phyloP scores from a whole-genome alignment of 2,113 vertebrate genomes.

The Pelmatolapia mariae region DNA sequence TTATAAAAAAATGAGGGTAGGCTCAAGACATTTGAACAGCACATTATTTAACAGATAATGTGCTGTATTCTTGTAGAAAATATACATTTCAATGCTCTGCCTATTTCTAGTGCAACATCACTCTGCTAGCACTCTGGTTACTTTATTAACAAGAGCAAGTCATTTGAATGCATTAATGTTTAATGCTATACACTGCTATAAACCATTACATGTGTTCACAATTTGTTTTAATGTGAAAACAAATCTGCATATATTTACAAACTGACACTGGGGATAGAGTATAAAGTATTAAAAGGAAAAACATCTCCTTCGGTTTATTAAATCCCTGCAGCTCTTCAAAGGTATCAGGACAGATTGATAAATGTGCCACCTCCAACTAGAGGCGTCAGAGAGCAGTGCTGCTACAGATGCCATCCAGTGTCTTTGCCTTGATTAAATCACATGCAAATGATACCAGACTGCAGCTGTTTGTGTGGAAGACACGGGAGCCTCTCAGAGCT shows the following conservation, averaged over 20 bases:
- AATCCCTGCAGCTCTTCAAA: background rate
- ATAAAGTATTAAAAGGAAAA: background rate
- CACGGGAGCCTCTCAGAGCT: background rate
- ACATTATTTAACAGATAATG: background rate
- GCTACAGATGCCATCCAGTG: background rate
- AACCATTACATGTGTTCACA: background rate
- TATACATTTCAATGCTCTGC: too few relatives aligned
- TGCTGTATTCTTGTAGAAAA: background rate
- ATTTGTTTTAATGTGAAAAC: background rate
- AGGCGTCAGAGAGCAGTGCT: background rate
- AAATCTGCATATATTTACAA: background rate
- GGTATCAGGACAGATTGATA: background rate
- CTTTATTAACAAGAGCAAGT: background rate
- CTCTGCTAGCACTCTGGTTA: background rate
- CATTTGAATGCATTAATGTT: background rate
- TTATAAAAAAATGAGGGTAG: background rate
- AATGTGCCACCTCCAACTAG: background rate
- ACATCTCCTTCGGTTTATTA: background rate
- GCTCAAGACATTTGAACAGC: background rate
- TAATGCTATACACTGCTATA: background rate
- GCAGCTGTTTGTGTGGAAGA: background rate
- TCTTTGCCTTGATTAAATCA: background rate
- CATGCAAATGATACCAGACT: background rate
- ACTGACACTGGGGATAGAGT: background rate
- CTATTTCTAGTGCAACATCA: background rate